Evolutionary conservation across 2,888 invertebrate genomes (phyloP).

Genomic region (Lordiphosa fenestrarum): DNA sequence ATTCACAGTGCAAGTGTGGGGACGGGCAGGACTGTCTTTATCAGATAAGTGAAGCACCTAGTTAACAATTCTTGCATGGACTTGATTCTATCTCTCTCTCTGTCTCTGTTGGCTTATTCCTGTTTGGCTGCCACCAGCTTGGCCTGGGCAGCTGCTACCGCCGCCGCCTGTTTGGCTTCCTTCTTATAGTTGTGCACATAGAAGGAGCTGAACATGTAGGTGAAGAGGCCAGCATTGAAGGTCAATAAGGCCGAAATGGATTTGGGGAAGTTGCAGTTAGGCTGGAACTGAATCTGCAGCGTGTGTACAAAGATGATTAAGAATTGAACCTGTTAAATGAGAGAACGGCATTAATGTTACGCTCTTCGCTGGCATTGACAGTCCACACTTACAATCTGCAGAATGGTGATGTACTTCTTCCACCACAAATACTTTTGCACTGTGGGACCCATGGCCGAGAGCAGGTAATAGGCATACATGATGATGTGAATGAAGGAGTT

Average conservation of each 20-base stretch:
- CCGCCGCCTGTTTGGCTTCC: slow-evolving; percentile 67
- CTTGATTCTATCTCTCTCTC: not conserved
- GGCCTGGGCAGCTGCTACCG: slow-evolving; percentile 51
- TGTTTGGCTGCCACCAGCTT: slow-evolving; percentile 56
- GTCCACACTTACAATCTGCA: slow-evolving; percentile 87
- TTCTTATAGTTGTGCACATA: slow-evolving; percentile 86
- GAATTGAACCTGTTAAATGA: slow-evolving; percentile 85
- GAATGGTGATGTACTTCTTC: slow-evolving; percentile 93
- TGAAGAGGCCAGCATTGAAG: slow-evolving; percentile 86
- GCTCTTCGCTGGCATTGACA: rapidly evolving
- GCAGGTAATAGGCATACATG: slow-evolving; percentile 95
- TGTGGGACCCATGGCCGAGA: slow-evolving; percentile 92
- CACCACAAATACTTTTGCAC: slow-evolving; percentile 96
- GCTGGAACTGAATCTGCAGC: slow-evolving; percentile 83
- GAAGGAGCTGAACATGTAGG: slow-evolving; percentile 90
- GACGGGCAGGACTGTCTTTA: slow-evolving; percentile 12
- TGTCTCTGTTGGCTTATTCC: slow-evolving; percentile 53
- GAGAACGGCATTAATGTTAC: not conserved
- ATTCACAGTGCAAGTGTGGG: no score
- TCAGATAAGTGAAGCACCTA: slow-evolving; percentile 21
- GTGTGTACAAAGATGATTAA: slow-evolving; percentile 88
- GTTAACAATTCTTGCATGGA: slow-evolving; percentile 2
- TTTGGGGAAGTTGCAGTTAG: slow-evolving; percentile 87
- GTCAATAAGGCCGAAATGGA: slow-evolving; percentile 85
- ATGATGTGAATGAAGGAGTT: slow-evolving; percentile 94